Percentiles rank a stretch among this genome's conserved stretches.
These are phyloP conservation scores for Platyura marginata DNA, from an alignment of 1,140 invertebrate species.

Conservation along the genomic window DNA sequence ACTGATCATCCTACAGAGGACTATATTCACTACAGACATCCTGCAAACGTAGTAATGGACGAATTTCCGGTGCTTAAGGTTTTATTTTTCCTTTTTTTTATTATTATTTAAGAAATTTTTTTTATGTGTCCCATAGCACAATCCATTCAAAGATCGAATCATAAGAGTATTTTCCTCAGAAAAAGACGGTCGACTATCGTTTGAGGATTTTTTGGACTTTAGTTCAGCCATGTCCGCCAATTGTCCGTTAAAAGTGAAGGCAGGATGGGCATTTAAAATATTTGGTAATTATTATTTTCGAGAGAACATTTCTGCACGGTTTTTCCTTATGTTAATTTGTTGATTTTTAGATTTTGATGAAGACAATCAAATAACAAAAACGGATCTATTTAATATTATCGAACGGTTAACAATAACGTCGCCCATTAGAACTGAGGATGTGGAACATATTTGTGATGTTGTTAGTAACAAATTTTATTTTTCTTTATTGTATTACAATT, in stretches of 20 bases:
- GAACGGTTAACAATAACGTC: slow-evolving; percentile 24
- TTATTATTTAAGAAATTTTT: no score
- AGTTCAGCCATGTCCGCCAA: slow-evolving; percentile 50
- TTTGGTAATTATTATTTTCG: slow-evolving; percentile 16
- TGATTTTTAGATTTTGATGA: slow-evolving; percentile 33
- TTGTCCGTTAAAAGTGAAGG: slow-evolving; percentile 46
- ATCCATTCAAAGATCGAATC: slow-evolving; percentile 49
- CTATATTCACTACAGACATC: neutral
- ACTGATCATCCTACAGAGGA: neutral
- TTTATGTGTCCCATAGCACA: no score
- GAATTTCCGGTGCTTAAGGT: neutral
- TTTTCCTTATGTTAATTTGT: slow-evolving; percentile 6
- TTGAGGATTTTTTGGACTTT: slow-evolving; percentile 57
- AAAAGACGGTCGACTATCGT: slow-evolving; percentile 40
- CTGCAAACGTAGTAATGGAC: neutral
- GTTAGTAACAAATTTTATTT: slow-evolving; percentile 1
- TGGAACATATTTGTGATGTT: neutral
- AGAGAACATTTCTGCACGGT: slow-evolving; percentile 1
- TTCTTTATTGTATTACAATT: neutral
- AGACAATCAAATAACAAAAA: slow-evolving; percentile 32
- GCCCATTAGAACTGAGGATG: neutral
- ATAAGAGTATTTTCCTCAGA: slow-evolving; percentile 53
- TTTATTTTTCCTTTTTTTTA: neutral
- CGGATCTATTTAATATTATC: slow-evolving; percentile 32
- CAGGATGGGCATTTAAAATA: slow-evolving; percentile 51